A percentile compares a stretch with the other conserved stretches of the same genome.
Evolutionary conservation across 2,888 invertebrate genomes (phyloP).

Genomic region (Drosophila quinaria): DNA sequence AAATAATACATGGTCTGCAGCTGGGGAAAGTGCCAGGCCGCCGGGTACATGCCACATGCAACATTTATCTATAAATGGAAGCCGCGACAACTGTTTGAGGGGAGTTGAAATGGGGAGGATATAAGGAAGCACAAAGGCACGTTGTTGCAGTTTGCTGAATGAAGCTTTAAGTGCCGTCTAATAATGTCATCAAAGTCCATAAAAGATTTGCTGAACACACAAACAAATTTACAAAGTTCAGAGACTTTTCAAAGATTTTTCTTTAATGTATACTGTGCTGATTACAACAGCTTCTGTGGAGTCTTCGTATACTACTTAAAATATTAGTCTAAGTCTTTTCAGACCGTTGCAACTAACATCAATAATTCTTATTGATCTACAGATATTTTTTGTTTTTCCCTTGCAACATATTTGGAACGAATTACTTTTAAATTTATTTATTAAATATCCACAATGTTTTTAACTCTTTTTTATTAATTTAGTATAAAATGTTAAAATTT

Average conservation of each 20-base stretch:
- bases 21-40: constrained; percentile 56
- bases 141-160: constrained; percentile 54
- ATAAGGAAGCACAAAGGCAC: not conserved
- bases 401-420: no score
- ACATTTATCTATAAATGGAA: constrained; percentile 78
- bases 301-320: no score
- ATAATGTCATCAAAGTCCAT: constrained; percentile 34
- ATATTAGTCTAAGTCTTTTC: no score
- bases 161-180: constrained; percentile 47
- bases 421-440: no score
- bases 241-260: not conserved
- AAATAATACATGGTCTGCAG: constrained; percentile 23
- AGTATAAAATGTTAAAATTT: no score
- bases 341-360: no score
- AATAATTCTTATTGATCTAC: no score
- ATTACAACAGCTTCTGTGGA: no score
- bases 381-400: no score
- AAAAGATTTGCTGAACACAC: constrained; percentile 20
- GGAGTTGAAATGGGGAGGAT: not conserved
- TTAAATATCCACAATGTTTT: no score
- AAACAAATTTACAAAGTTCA: constrained; percentile 3
- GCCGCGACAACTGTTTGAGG: constrained; percentile 55
- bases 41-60: constrained; percentile 67
- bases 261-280: not conserved
- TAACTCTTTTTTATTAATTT: no score